Evolutionary conservation across 1,140 invertebrate genomes (phyloP), one percentile per base, ranked within the genome.

Genomic region (Pantala flavescens): DNA sequence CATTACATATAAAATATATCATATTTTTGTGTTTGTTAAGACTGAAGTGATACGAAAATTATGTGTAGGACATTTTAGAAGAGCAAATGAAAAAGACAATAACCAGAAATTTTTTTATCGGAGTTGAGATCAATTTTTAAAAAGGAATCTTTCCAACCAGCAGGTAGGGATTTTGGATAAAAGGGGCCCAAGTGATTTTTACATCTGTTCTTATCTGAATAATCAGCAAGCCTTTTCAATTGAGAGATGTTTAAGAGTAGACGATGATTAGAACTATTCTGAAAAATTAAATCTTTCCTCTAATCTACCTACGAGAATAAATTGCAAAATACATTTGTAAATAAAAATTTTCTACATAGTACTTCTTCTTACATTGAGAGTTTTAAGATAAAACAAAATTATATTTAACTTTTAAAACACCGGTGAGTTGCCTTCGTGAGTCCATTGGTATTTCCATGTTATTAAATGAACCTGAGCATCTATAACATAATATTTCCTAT

Each of bases 361-460:
- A 16, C 49, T 21, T 63, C 43, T 49, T 16, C n/a, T 63, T 63
- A 63, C 49, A 16, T 19, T 63, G 49, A 19, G 49, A 19, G 16
- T 21, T 63, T 63, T 12, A 14, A 63, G n/a, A 63, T 21, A 7
- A 63, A 21, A 63, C 49, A 63, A 63, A 63, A 63, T 7, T 63
- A 63, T 21, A 63, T 63, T 63, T 63, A 21, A 63, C 49, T 63
- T 63, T 21, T 19, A 63, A 63, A 63, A 63, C 49, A 63, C 49
- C 49, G 49, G n/a, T 63, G 49, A 63, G 49, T 63, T 63, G 49
- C 49, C 49, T 63, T 63, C 49, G 49, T 63, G 49, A 63, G 49
- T 63, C 28, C 14, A 63, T 63, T 7, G 16, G 49, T 63, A 3
- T 63, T 21, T 63, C 49, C 49, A 63, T 21, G n/a, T 63, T 36